These are phyloP conservation scores for Ostrea denselamellosa DNA, from an alignment of 1,140 invertebrate species.

Conservation along the genomic window DNA sequence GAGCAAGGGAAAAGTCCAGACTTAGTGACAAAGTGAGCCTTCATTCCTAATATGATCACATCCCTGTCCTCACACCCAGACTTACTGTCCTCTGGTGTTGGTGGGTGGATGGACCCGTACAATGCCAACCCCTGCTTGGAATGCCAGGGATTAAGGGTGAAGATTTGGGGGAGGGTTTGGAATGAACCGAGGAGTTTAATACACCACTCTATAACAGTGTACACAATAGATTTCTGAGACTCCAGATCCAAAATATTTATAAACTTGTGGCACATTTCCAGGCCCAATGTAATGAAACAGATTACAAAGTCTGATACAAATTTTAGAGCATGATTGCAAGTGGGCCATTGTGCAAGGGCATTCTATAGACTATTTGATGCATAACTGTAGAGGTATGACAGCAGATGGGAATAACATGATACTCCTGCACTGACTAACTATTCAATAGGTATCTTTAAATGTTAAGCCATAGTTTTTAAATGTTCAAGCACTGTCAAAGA, in stretches of 20 bases:
- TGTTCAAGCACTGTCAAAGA: background rate
- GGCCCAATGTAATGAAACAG: slow-evolving; percentile 2
- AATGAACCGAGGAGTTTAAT: background rate
- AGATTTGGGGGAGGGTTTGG: background rate
- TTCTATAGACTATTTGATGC: slow-evolving; percentile 20
- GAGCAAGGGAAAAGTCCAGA: background rate
- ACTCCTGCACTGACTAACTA: background rate
- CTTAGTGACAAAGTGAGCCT: background rate
- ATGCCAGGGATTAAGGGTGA: background rate
- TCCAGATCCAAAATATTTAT: background rate
- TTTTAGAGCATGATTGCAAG: slow-evolving; percentile 15
- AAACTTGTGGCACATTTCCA: slow-evolving; percentile 31
- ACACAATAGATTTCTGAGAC: background rate
- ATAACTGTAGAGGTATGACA: background rate
- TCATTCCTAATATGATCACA: background rate
- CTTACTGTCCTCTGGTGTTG: background rate
- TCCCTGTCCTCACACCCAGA: background rate
- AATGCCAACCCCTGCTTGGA: background rate
- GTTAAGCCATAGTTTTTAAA: background rate
- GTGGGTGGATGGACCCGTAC: background rate
- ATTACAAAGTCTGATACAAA: background rate
- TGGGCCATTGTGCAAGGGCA: slow-evolving; percentile 14
- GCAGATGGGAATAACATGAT: background rate
- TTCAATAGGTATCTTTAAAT: background rate
- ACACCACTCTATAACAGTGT: background rate